phyloP scores from a whole-genome alignment of 2,888 invertebrate species.

The Petrophora chlorosata region DNA sequence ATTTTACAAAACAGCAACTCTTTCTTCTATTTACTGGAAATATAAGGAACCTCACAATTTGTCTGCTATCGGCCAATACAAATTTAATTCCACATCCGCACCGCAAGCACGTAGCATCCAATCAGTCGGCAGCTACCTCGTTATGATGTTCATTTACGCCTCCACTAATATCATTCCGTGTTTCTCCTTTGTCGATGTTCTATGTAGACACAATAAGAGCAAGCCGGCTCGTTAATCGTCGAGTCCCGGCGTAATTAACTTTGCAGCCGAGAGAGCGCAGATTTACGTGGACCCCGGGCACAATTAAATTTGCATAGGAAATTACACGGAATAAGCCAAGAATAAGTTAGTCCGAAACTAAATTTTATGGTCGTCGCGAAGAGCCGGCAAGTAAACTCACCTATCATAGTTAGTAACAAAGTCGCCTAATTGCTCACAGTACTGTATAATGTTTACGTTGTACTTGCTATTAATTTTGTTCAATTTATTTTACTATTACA shows the following conservation, averaged over 20 bases:
- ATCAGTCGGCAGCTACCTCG: conserved; percentile 12
- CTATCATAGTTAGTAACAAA: conserved; percentile 35
- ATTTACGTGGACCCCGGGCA: conserved; percentile 80
- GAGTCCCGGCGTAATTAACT: conserved; percentile 78
- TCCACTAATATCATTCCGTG: conserved; percentile 60
- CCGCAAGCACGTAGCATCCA: conserved; percentile 13
- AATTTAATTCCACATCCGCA: conserved; percentile 7
- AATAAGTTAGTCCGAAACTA: conserved; percentile 73
- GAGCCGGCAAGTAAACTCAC: conserved; percentile 36
- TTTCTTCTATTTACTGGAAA: too few relatives aligned
- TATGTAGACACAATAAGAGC: conserved; percentile 77
- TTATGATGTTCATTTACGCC: conserved; percentile 42
- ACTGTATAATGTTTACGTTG: conserved; percentile 1
- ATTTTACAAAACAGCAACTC: too few relatives aligned
- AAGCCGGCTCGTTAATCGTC: conserved; percentile 74
- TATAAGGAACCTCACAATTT: too few relatives aligned
- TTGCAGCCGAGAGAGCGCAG: conserved; percentile 74
- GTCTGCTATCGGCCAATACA: too few relatives aligned
- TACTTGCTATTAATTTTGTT: conserved; percentile 1
- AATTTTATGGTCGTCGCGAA: conserved; percentile 64
- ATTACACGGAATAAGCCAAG: conserved; percentile 79
- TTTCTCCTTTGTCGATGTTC: conserved; percentile 69
- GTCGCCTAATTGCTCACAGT: conserved; percentile 17
- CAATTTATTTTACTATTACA: conserved; percentile 9
- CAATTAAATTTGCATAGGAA: conserved; percentile 84